A percentile compares a stretch with the other conserved stretches of the same genome.
phyloP scores from a whole-genome alignment of 2,797 vertebrate genomes.

The Buceros bicornis region DNA sequence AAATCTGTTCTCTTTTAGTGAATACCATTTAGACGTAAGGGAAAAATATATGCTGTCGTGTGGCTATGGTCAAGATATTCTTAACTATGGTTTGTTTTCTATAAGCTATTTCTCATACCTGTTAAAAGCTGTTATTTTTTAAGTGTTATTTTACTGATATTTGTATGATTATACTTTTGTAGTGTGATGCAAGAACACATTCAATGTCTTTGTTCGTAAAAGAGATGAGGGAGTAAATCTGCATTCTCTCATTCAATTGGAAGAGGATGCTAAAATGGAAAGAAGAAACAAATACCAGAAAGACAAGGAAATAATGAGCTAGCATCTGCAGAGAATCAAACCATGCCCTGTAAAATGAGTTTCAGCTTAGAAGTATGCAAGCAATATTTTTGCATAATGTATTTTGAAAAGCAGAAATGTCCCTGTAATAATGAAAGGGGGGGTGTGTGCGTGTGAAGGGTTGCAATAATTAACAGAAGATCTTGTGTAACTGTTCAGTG shows the following conservation, averaged over 20 bases:
- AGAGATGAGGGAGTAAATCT: not conserved
- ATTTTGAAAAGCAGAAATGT: not conserved
- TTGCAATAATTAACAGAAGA: not conserved
- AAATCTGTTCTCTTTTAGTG: slow-evolving; percentile 9
- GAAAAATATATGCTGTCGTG: not conserved
- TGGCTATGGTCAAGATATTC: not conserved
- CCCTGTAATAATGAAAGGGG: not conserved
- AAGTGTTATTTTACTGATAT: not conserved
- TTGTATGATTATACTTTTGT: not conserved
- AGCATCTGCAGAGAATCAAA: not conserved
- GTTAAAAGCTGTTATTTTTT: slow-evolving; percentile 17
- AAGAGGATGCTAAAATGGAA: not conserved
- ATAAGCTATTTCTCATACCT: not conserved
- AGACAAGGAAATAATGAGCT: not conserved
- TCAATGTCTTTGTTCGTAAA: not conserved
- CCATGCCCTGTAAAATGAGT: not conserved
- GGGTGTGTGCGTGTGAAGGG: too few species aligned
- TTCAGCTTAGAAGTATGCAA: not conserved
- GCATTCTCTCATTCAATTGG: not conserved
- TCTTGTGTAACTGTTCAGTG: not conserved
- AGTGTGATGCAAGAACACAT: not conserved
- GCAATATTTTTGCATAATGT: not conserved
- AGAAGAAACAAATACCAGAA: not conserved
- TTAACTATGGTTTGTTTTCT: not conserved
- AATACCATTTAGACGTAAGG: not conserved